These are phyloP conservation scores for Natrix natrix DNA, from an alignment of 2,797 vertebrate species.

Conservation along the genomic window DNA sequence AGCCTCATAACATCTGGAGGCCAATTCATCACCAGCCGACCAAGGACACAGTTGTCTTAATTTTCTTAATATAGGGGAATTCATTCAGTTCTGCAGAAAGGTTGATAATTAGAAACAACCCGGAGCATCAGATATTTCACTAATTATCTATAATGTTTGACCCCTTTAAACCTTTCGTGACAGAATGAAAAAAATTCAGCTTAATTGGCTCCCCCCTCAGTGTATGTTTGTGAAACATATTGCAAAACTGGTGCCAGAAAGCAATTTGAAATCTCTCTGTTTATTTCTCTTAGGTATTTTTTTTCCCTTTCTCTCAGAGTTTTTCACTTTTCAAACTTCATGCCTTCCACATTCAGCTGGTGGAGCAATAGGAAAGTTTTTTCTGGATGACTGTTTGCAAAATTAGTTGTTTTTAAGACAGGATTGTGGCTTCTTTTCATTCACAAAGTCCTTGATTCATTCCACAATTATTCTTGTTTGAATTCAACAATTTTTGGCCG, in stretches of 20 bases:
- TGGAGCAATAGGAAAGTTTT: neutral
- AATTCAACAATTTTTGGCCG: neutral
- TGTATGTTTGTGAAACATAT: conserved; percentile 21
- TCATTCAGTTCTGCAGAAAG: neutral
- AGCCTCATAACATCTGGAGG: neutral
- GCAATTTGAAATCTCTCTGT: neutral
- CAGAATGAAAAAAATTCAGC: conserved; percentile 62
- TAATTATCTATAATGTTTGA: conserved; percentile 56
- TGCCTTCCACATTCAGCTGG: neutral
- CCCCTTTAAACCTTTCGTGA: conserved; percentile 54
- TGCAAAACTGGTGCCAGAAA: neutral
- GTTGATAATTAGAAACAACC: conserved; percentile 28
- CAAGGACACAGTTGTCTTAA: neutral
- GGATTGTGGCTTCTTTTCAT: neutral
- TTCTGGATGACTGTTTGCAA: neutral
- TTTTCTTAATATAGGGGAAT: neutral
- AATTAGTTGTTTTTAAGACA: neutral
- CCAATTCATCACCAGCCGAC: neutral
- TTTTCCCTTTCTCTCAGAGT: too few species aligned
- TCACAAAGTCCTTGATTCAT: neutral
- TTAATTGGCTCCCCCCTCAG: conserved; percentile 59
- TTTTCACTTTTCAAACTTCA: neutral
- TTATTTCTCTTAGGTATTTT: neutral
- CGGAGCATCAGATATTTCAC: conserved; percentile 1
- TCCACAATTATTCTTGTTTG: neutral